These are phyloP conservation scores for Lepetodrilus schrolli DNA, from an alignment of 2,888 invertebrate genomes.

Conservation along the genomic window DNA sequence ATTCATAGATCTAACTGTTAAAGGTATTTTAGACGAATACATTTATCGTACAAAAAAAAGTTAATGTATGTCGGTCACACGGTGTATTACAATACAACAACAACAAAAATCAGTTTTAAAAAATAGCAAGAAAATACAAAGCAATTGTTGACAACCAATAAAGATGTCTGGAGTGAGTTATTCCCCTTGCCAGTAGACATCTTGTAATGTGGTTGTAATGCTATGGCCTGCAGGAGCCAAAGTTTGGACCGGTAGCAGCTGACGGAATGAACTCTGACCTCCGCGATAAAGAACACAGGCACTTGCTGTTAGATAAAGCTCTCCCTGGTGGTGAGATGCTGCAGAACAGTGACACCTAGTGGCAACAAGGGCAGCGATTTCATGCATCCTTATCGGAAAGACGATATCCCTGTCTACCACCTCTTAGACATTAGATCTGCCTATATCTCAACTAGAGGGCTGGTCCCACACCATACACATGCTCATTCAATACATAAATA, in stretches of 20 bases:
- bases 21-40: no score
- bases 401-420: slow-evolving; percentile 9
- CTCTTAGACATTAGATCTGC: background rate
- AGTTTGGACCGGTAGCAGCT: background rate
- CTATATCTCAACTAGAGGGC: no score
- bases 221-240: background rate
- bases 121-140: background rate
- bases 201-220: background rate
- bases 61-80: no score
- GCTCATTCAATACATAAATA: no score
- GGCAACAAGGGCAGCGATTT: background rate
- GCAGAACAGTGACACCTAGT: slow-evolving; percentile 5
- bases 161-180: background rate
- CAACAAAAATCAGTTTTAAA: background rate
- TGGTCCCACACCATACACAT: no score
- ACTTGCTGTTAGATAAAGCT: background rate
- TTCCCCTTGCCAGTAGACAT: background rate
- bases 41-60: no score
- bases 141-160: background rate
- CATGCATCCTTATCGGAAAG: slow-evolving; percentile 21
- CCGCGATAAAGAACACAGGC: slow-evolving; percentile 1
- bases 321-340: slow-evolving; percentile 3
- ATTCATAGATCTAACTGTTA: no score
- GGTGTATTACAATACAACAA: background rate
- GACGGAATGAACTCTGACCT: background rate